Evolutionary conservation across 2,888 invertebrate species (phyloP).

Genomic region (Lordiphosa andalusiaca): DNA sequence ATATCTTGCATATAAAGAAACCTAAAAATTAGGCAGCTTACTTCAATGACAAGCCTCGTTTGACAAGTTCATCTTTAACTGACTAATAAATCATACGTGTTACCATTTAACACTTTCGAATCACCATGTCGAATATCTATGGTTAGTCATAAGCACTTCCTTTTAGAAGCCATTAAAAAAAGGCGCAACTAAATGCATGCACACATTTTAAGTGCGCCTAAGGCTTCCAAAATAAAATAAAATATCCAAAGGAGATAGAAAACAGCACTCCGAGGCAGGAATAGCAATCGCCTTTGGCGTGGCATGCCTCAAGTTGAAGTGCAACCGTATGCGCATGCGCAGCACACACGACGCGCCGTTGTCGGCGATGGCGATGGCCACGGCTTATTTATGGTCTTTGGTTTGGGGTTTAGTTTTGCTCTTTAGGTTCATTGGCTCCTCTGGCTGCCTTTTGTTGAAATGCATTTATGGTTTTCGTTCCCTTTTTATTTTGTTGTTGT

Average conservation of each 20-base stretch:
- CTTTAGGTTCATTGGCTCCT: constrained; percentile 71
- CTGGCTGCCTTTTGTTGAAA: constrained; percentile 57
- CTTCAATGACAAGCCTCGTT: too few relatives aligned
- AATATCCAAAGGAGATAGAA: constrained; percentile 23
- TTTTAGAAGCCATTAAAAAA: constrained; percentile 1
- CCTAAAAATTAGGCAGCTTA: too few relatives aligned
- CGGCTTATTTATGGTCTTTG: constrained; percentile 68
- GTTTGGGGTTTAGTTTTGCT: constrained; percentile 61
- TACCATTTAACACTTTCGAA: too few relatives aligned
- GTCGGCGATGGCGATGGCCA: constrained; percentile 16
- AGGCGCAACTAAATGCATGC: constrained; percentile 39
- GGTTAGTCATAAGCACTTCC: too few relatives aligned
- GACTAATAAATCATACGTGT: too few relatives aligned
- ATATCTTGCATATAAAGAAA: too few relatives aligned
- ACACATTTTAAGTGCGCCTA: constrained; percentile 39
- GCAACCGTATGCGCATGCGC: constrained; percentile 70
- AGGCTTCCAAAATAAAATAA: constrained; percentile 14
- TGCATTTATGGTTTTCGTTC: constrained; percentile 60
- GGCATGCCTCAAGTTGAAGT: constrained; percentile 66
- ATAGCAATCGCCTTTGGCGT: constrained; percentile 46
- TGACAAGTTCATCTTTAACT: too few relatives aligned
- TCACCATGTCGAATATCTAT: too few relatives aligned
- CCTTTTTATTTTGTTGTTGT: constrained; percentile 21
- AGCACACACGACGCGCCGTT: constrained; percentile 45
- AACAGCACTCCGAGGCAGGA: constrained; percentile 22